Evolutionary conservation across 2,797 vertebrate species (phyloP), one percentile per base, ranked within the genome.

Genomic region (Poecilia picta): DNA sequence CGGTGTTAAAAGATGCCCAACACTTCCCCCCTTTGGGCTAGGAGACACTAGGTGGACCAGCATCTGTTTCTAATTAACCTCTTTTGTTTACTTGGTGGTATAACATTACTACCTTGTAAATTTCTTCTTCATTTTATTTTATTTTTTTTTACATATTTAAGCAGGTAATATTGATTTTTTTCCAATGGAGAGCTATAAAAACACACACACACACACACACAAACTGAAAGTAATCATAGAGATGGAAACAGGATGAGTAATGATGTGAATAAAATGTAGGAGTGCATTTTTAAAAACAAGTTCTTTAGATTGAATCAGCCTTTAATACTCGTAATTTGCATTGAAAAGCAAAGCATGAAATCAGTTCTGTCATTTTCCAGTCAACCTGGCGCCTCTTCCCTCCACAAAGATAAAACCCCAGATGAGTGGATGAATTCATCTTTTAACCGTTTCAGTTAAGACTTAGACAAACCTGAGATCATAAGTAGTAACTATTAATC

Each of bases 1-100:
- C 10, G 5, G 36, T 36, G 64, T 39, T 39, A 66, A 66, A 66
- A 39, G 33, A 36, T 33, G 18, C 18, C 62, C 49, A 18, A 41
- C 64, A 12, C 59, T 59, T 77, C 70, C 71, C 46, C 70, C 64
- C 36, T 74, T 59, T 28, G 73, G 46, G 80, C 46, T 7, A 8
- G 15, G 12, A 73, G 57, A 77, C 41, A 43, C 36, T 72, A 85
- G 45, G 64, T 66, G 74, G 64, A 78, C 62, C 73, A 78, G 68
- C 10, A 78, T 41, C 55, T 49, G 64, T 79, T 64, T 68, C 41
- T 66, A 45, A 57, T 46, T 16, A 45, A 45, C 12, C 41, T 71
- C 41, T 46, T n/a, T 18, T 10, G 2, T 23, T 36, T 20, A 66
- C 16, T 66, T 66, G 33, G 10, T 66, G 33, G 25, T 55, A 12